Evolutionary conservation across 92 coral and sea anemone genomes (phyloP).

Genomic region (Paramuricea clavata): DNA sequence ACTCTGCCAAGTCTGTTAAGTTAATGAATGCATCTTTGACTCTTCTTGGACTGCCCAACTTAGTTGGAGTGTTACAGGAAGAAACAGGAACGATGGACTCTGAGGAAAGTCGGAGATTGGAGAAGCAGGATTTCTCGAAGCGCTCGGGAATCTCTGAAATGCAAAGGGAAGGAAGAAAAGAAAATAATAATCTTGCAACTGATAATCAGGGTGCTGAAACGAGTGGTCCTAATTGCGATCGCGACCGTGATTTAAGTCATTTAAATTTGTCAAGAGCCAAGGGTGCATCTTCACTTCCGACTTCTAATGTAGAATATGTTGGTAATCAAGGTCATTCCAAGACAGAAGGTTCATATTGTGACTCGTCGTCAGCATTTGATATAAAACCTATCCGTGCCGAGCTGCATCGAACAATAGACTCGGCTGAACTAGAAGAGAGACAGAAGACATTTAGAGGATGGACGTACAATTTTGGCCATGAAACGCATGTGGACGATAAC

Average conservation of each 20-base stretch:
- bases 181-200: background rate
- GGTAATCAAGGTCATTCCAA: conserved; percentile 1
- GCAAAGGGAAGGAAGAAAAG: background rate
- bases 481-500: conserved; percentile 2
- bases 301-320: background rate
- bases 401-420: background rate
- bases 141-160: background rate
- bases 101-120: background rate
- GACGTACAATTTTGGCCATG: conserved; percentile 45
- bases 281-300: background rate
- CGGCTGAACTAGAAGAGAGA: background rate
- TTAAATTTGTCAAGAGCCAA: background rate
- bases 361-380: background rate
- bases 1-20: conserved; percentile 8
- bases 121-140: background rate
- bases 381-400: background rate
- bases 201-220: background rate
- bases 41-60: conserved; percentile 18
- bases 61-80: background rate
- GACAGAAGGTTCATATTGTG: background rate
- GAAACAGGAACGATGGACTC: background rate
- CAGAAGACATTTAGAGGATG: conserved; percentile 26
- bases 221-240: background rate
- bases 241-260: background rate
- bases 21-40: conserved; percentile 17